Evolutionary conservation across 2,888 invertebrate species (phyloP), one percentile per base, ranked within the genome.

Genomic region (Orthosia gothica): DNA sequence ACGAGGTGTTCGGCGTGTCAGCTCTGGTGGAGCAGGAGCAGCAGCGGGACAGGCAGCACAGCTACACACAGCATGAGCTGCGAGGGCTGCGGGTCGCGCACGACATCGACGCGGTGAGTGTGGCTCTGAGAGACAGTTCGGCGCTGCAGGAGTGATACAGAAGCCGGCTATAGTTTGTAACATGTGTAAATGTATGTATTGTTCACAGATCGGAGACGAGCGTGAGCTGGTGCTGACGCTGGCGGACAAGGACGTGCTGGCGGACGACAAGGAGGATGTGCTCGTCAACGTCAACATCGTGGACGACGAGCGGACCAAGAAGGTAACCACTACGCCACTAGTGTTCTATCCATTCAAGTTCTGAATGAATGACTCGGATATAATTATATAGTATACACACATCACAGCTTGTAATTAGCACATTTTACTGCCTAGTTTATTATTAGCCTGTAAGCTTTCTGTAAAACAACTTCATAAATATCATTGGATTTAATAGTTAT

Each of bases 281-380:
- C 97, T 99, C 67, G 98, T 99, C 75, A 99, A 99, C 93, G 98
- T 99, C 5, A 99, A 99, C 94, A 97, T 99, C 94, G 92, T 98
- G 2, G 99, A 99, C 90, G 98, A 98, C 88, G 99, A 99, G 92
- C 97, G 97, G 65, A 98, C 98, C 90, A 98, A 98, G 88, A 98
- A 98, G 97, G 97, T 97, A 61, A 64, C 45, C 11, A 16, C 16
- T 18, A 5, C 32, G 1, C 32, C 45, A 18, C 23, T 15, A 23
- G 7, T 32, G 1, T 32, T 32, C 32, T 32, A 32, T 32, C 16
- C 3, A n/a, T 12, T 13, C 40, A 4, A 18, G 11, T 26, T n/a
- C 18, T 15, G 7, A 16, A n/a, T 16, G 3, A 26, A 63, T 62
- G 16, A 16, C 7, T 32, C 32, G 32, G 32, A 32, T 7, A 32